Evolutionary conservation across 92 coral and sea anemone genomes (phyloP).

Genomic region (Micromussa lordhowensis): DNA sequence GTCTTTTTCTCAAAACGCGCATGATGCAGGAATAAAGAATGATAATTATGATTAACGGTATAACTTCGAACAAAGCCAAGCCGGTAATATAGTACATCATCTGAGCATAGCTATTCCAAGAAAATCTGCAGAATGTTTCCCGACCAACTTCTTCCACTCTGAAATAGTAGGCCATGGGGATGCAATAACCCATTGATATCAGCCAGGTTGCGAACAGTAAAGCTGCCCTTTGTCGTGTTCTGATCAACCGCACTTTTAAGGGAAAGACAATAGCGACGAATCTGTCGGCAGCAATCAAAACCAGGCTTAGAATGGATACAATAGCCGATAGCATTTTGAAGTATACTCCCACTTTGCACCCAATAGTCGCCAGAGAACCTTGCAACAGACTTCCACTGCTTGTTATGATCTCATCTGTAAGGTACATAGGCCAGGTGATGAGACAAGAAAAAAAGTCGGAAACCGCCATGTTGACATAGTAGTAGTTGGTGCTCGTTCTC

Average conservation of each 20-base stretch:
- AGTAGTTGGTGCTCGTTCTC: conserved; percentile 31
- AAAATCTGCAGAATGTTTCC: conserved; percentile 15
- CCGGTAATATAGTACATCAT: not conserved
- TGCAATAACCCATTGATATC: conserved; percentile 15
- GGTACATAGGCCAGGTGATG: conserved; percentile 13
- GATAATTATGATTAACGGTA: not conserved
- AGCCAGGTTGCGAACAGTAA: conserved; percentile 13
- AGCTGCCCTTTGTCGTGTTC: not conserved
- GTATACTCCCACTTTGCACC: conserved; percentile 29
- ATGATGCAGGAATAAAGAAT: not conserved
- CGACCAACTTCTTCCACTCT: conserved; percentile 2
- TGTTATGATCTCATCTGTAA: conserved; percentile 21
- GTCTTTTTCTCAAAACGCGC: not conserved
- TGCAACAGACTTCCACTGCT: conserved; percentile 16
- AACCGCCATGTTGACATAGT: conserved; percentile 29
- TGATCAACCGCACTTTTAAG: not conserved
- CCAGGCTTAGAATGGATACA: conserved; percentile 30
- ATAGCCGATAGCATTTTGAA: not conserved
- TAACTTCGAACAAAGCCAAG: not conserved
- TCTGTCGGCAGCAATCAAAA: conserved; percentile 31
- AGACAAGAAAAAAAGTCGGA: conserved; percentile 16
- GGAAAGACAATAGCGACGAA: conserved; percentile 31
- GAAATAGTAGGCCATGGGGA: conserved; percentile 9
- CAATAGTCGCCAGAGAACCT: conserved; percentile 33
- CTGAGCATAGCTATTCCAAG: not conserved